These are phyloP conservation scores for Lydus trimaculatus DNA, from an alignment of 2,888 invertebrate species.

Conservation along the genomic window DNA sequence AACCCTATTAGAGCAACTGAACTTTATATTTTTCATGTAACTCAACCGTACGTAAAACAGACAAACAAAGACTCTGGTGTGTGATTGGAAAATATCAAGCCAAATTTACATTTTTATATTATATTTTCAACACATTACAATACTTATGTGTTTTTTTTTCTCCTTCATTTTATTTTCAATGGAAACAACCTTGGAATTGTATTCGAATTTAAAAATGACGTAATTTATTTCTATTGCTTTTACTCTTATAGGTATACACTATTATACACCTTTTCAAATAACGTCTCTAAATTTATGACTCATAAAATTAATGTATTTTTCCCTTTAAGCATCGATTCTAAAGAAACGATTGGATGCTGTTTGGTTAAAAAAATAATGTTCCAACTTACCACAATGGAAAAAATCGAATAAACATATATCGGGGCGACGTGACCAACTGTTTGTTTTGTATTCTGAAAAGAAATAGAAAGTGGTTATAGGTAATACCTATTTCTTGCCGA, in stretches of 20 bases:
- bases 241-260: constrained; percentile 7
- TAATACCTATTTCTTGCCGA: constrained; percentile 24
- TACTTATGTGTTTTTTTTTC: background rate
- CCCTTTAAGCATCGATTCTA: too few relatives aligned
- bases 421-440: constrained; percentile 34
- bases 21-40: too few relatives aligned
- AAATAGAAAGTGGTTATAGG: constrained; percentile 50
- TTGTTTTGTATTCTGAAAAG: constrained; percentile 48
- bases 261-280: background rate
- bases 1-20: too few relatives aligned
- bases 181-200: constrained; percentile 20
- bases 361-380: background rate
- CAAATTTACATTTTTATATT: background rate
- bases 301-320: background rate
- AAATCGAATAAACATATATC: constrained; percentile 32
- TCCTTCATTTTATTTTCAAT: constrained; percentile 12
- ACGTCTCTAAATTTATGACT: background rate
- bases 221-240: constrained; percentile 39
- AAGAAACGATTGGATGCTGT: too few relatives aligned
- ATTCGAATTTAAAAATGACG: constrained; percentile 37
- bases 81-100: background rate
- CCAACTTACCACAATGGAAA: constrained; percentile 44
- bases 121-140: background rate
- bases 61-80: too few relatives aligned
- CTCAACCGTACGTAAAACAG: too few relatives aligned